Percentiles rank a stretch among this genome's conserved stretches.
Conservation (phyloP, 1,140 invertebrate genomes). For the Drosophila insularis region DNA sequence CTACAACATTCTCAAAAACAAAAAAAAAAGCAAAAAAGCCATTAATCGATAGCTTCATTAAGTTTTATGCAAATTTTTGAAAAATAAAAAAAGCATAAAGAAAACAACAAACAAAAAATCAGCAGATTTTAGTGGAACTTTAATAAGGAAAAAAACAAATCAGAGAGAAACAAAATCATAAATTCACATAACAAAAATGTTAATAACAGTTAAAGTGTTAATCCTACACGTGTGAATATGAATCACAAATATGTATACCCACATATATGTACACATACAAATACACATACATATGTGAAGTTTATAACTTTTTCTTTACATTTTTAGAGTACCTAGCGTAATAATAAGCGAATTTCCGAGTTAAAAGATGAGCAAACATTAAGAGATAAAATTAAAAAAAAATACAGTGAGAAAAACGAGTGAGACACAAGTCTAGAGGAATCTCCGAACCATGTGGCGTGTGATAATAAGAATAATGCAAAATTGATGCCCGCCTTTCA, state of each 20-base stretch:
- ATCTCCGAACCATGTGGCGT: conserved; percentile 37
- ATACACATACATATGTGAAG: background rate
- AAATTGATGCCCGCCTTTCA: conserved; percentile 43
- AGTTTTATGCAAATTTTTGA: conserved; percentile 36
- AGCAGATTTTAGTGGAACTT: conserved; percentile 10
- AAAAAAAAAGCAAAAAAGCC: conserved; percentile 17
- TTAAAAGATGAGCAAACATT: conserved; percentile 52
- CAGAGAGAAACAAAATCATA: background rate
- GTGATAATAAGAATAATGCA: conserved; percentile 62
- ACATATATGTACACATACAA: too few relatives aligned
- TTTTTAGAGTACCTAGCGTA: conserved; percentile 29
- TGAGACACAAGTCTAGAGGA: background rate
- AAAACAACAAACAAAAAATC: conserved; percentile 18
- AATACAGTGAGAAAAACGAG: conserved; percentile 29
- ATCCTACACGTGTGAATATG: conserved; percentile 21
- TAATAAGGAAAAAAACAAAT: background rate
- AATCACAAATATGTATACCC: background rate
- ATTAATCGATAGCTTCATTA: conserved; percentile 25
- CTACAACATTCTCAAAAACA: conserved; percentile 2
- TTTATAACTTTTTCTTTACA: conserved; percentile 17
- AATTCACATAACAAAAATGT: conserved; percentile 2
- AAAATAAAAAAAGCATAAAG: background rate
- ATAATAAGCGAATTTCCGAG: conserved; percentile 24
- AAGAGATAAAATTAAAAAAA: conserved; percentile 5
- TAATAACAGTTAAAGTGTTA: conserved; percentile 13